Conservation (phyloP, 2,797 vertebrate genomes). For the Otus scops region DNA sequence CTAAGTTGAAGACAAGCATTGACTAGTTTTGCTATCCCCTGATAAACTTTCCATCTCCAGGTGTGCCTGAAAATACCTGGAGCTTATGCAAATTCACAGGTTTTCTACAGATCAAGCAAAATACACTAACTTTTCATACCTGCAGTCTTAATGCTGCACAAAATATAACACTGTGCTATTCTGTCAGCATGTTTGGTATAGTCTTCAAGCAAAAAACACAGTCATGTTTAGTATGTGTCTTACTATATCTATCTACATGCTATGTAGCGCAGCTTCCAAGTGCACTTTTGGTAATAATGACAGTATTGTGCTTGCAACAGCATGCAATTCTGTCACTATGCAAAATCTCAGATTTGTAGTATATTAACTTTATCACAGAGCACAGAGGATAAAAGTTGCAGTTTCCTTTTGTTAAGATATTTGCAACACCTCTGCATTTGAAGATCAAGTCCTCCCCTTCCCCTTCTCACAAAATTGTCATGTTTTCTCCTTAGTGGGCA, state of each 20-base stretch:
- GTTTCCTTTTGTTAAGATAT: background rate
- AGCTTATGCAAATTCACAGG: background rate
- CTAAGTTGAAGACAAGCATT: background rate
- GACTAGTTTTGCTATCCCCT: background rate
- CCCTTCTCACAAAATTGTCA: slow-evolving; percentile 32
- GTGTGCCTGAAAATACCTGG: background rate
- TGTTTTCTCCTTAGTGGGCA: background rate
- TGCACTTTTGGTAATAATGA: background rate
- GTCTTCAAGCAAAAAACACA: background rate
- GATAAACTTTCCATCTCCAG: background rate
- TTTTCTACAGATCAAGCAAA: background rate
- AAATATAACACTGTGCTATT: background rate
- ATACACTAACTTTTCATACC: background rate
- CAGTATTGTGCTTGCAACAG: background rate
- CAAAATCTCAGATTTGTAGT: background rate
- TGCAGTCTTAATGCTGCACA: background rate
- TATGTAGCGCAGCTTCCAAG: background rate
- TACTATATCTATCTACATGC: background rate
- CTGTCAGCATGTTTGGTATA: background rate
- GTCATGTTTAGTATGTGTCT: background rate
- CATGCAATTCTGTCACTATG: background rate
- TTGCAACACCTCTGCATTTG: background rate
- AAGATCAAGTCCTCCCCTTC: background rate
- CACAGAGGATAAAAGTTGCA: background rate
- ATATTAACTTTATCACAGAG: background rate